Evolutionary conservation across 2,888 invertebrate species (phyloP).

Genomic region (Caenorhabditis japonica): DNA sequence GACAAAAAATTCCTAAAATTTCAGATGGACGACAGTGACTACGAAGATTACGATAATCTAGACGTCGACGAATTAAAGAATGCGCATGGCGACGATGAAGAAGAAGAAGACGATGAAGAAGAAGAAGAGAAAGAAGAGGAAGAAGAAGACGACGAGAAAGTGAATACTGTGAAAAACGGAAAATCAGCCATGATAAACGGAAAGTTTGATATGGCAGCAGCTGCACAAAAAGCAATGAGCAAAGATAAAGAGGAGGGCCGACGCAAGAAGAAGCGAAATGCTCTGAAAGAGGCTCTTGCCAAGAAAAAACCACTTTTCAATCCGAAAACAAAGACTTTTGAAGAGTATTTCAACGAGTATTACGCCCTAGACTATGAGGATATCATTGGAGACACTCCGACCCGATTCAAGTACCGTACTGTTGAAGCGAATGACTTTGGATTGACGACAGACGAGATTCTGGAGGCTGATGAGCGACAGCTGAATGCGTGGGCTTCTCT

Average conservation of each 20-base stretch:
- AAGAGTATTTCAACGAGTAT: slow-evolving; percentile 92
- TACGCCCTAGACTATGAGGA: slow-evolving; percentile 96
- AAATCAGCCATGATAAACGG: slow-evolving; percentile 33
- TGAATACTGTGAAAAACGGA: slow-evolving; percentile 12
- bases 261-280: slow-evolving; percentile 78
- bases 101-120: slow-evolving; percentile 28
- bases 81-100: slow-evolving; percentile 12
- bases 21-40: slow-evolving; percentile 46
- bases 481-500: slow-evolving; percentile 94
- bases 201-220: slow-evolving; percentile 51
- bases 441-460: slow-evolving; percentile 90
- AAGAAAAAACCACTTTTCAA: slow-evolving; percentile 88
- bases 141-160: slow-evolving; percentile 41
- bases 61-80: slow-evolving; percentile 54
- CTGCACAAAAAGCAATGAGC: slow-evolving; percentile 51
- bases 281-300: slow-evolving; percentile 85
- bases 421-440: slow-evolving; percentile 91
- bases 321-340: slow-evolving; percentile 85
- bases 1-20: too few relatives aligned
- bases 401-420: slow-evolving; percentile 90
- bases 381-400: slow-evolving; percentile 84
- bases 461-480: slow-evolving; percentile 91
- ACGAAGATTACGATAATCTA: slow-evolving; percentile 59
- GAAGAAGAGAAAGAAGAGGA: slow-evolving; percentile 28
- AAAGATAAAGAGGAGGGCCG: slow-evolving; percentile 54